Base-by-base conservation (phyloP, 2,888 invertebrate genomes). In the Dysmachus trigonus region DNA sequence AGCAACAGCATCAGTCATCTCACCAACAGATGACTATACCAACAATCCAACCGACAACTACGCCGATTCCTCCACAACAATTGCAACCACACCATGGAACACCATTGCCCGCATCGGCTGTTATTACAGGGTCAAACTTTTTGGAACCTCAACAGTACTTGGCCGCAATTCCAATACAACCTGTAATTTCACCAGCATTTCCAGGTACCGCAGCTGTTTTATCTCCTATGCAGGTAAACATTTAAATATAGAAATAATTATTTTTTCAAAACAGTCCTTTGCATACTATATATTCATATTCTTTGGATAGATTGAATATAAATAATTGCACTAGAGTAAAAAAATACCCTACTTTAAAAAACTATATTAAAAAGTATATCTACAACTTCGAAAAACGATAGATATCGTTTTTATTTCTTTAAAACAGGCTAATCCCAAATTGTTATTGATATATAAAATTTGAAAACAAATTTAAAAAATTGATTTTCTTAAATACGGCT, bases 121-220 rank as follows among this genome's bases (percentile, higher is more conserved):
- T 91, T 87, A 87, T 91, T 18, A 88, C 91, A 77, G 88, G 89
- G 38, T 89, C 91, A 38, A 90, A 91, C 4, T 93, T 93, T 86
- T 88, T 93, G 82, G 93, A 93, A 88, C 91, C 92, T 0, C 90
- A 93, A 0, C 94, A 94, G 88, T 94, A 93, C 88, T 91, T 94
- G 51, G 91, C 94, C 2, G 93, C 94, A 18, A 94, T 94, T 87
- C 94, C 94, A 35, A 92, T 94, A 87, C 94, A 94, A 88, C 93
- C 94, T 1, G 92, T 94, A 10, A 92, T 94, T 76, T 91, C 93
- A 0, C 91, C 92, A 4, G 90, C 91, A 22, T 94, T 93, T 89
- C 90, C 93, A 0, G 90, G 93, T 38, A 91, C 93, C 2, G 82
- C 91, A 31, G 91, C 93, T 3, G 91, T 93, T 35, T 87, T 91